phyloP scores from a whole-genome alignment of 2,113 vertebrate genomes.

The Lophura nycthemera region DNA sequence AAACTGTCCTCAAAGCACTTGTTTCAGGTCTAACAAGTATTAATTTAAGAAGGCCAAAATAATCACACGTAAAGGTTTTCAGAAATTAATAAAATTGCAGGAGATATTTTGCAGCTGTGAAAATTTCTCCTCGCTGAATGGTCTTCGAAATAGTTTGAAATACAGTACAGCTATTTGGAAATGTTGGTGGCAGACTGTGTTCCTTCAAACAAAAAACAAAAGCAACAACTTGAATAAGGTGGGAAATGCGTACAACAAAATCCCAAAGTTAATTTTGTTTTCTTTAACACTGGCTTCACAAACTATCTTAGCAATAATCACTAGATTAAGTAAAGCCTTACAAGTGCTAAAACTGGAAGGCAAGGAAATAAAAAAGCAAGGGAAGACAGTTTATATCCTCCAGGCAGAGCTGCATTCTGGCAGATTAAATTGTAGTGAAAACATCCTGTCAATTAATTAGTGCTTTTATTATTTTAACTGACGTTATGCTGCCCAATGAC shows the following conservation, averaged over 20 bases:
- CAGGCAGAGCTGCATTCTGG: conserved; percentile 49
- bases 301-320: conserved; percentile 9
- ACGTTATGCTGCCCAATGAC: neutral
- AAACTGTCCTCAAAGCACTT: neutral
- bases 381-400: conserved; percentile 37
- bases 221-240: neutral
- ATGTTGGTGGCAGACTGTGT: neutral
- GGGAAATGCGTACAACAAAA: neutral
- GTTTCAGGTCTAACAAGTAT: neutral
- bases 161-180: neutral
- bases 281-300: neutral
- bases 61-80: neutral
- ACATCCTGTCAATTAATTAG: conserved; percentile 68
- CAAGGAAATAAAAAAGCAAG: neutral
- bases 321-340: neutral
- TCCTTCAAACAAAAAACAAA: neutral
- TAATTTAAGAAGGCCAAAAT: neutral
- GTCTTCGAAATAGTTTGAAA: neutral
- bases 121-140: neutral
- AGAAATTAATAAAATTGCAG: neutral
- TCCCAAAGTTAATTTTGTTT: neutral
- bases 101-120: neutral
- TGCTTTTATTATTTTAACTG: conserved; percentile 57
- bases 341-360: conserved; percentile 7
- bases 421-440: conserved; percentile 53